A percentile compares a stretch with the other conserved stretches of the same genome.
Evolutionary conservation across 2,888 invertebrate genomes (phyloP).

Genomic region (Siphlonurus alternatus): DNA sequence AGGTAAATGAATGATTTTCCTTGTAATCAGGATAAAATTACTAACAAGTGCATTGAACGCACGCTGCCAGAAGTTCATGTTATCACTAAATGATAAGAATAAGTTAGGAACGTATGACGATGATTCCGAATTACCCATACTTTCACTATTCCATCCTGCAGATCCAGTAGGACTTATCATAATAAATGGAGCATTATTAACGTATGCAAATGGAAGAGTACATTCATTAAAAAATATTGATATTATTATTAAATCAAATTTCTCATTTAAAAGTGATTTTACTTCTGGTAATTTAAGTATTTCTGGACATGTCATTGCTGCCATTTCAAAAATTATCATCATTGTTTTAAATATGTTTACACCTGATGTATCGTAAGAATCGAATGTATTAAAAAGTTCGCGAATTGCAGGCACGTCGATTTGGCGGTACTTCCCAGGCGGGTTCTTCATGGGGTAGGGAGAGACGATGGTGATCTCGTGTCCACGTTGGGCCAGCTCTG

Average conservation of each 20-base stretch:
- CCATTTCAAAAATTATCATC: too few species aligned
- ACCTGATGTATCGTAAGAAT: background rate
- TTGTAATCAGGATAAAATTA: too few species aligned
- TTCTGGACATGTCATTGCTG: too few species aligned
- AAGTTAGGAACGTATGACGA: slow-evolving; percentile 22
- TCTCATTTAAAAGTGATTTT: slow-evolving; percentile 2
- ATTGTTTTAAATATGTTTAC: too few species aligned
- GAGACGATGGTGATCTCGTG: background rate
- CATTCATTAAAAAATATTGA: slow-evolving; percentile 12
- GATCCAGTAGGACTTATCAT: background rate
- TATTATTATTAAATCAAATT: slow-evolving; percentile 11
- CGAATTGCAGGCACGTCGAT: background rate
- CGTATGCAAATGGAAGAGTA: slow-evolving; percentile 10
- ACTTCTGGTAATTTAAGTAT: background rate
- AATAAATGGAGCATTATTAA: slow-evolving; percentile 11
- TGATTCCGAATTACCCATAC: slow-evolving; percentile 16
- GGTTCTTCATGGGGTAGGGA: background rate
- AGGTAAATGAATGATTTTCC: too few species aligned
- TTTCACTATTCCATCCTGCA: too few species aligned
- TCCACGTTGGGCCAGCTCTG: background rate
- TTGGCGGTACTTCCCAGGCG: background rate
- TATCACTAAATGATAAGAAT: slow-evolving; percentile 15
- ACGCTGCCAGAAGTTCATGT: slow-evolving; percentile 19
- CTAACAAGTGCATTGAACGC: slow-evolving; percentile 15
- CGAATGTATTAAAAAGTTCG: background rate